phyloP scores from a whole-genome alignment of 2,113 vertebrate species.

The Callocephalon fimbriatum region DNA sequence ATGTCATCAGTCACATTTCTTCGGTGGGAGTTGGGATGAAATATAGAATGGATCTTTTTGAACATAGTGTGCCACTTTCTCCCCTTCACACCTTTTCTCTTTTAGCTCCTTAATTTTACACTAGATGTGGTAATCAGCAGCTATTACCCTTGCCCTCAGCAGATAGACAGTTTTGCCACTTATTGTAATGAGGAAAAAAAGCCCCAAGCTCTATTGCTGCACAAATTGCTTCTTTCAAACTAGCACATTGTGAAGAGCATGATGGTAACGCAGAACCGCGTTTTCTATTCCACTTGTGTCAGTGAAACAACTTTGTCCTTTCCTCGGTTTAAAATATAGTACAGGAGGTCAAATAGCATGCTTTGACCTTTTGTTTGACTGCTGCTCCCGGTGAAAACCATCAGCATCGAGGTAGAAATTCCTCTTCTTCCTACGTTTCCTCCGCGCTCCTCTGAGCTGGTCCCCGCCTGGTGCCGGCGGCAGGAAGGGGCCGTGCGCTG shows the following conservation, averaged over 20 bases:
- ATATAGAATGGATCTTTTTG: constrained; percentile 84
- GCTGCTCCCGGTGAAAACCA: neutral
- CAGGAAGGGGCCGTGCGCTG: neutral
- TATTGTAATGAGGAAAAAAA: neutral
- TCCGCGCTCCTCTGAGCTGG: neutral
- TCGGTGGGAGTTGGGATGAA: constrained; percentile 79
- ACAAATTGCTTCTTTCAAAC: neutral
- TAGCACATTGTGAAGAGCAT: neutral
- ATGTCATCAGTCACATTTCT: constrained; percentile 64
- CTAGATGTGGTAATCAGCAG: neutral
- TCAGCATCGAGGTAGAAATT: rapidly evolving
- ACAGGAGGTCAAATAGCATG: neutral
- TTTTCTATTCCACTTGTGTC: neutral
- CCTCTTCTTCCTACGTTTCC: too few relatives aligned
- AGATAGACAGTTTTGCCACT: neutral
- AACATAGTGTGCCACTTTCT: constrained; percentile 78
- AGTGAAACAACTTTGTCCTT: neutral
- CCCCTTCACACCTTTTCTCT: neutral
- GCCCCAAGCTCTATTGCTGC: neutral
- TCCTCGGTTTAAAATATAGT: neutral
- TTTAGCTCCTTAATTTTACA: constrained; percentile 23
- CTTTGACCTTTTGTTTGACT: neutral
- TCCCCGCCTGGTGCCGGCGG: neutral
- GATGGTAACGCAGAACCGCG: rapidly evolving
- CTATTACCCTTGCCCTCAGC: neutral